Conservation (phyloP, 2,888 invertebrate species). For the Callosobruchus maculatus region DNA sequence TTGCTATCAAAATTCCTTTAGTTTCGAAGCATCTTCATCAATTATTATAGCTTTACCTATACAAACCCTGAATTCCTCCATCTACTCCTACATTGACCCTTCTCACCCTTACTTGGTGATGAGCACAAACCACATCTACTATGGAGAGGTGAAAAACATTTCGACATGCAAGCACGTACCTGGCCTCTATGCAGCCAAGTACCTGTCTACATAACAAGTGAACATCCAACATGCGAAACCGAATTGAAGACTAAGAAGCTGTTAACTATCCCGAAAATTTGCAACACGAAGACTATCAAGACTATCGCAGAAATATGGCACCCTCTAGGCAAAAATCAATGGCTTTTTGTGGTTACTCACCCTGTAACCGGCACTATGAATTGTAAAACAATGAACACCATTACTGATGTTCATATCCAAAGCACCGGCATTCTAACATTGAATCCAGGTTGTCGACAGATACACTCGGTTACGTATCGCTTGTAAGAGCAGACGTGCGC, state of each 20-base stretch:
- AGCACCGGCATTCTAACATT: slow-evolving; percentile 1
- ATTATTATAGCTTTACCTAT: background rate
- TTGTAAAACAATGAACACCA: background rate
- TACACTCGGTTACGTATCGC: too few relatives aligned
- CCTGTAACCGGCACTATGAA: slow-evolving; percentile 1
- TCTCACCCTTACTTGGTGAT: slow-evolving; percentile 9
- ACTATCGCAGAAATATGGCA: slow-evolving; percentile 4
- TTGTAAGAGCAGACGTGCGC: too few relatives aligned
- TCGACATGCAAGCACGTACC: slow-evolving; percentile 5
- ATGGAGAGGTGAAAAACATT: slow-evolving; percentile 2
- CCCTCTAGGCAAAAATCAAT: background rate
- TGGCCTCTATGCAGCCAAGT: slow-evolving; percentile 2
- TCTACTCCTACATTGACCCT: slow-evolving; percentile 14
- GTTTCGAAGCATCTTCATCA: background rate
- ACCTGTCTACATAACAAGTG: slow-evolving; percentile 2
- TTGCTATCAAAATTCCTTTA: background rate
- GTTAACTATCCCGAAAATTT: background rate
- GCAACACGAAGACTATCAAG: slow-evolving; percentile 3
- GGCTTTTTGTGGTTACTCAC: slow-evolving; percentile 2
- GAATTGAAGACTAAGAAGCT: background rate
- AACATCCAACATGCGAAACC: slow-evolving; percentile 14
- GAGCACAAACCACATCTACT: slow-evolving; percentile 8
- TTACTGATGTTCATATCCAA: background rate
- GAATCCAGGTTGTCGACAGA: background rate
- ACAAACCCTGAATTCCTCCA: background rate